These are phyloP conservation scores for Bombus polaris DNA, from an alignment of 1,140 invertebrate species.

Conservation along the genomic window DNA sequence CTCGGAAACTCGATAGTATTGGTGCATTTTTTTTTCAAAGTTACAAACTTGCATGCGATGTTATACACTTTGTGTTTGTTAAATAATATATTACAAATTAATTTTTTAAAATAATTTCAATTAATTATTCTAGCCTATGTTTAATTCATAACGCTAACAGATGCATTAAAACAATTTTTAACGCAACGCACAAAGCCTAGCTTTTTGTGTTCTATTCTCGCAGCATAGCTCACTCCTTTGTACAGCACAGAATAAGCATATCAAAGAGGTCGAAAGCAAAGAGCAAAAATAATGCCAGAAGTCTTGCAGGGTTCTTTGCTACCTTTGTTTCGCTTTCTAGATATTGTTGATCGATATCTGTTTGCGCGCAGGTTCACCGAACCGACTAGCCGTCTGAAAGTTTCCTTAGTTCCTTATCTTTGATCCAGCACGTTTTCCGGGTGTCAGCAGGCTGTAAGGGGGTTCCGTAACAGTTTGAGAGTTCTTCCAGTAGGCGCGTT, in stretches of 20 bases:
- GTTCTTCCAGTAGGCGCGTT: conserved; percentile 11
- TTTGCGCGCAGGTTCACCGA: conserved; percentile 6
- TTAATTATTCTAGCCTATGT: not conserved
- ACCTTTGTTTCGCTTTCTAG: conserved; percentile 8
- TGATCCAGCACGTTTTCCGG: conserved; percentile 46
- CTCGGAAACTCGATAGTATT: too few relatives aligned
- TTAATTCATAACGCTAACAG: not conserved
- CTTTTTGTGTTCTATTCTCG: not conserved
- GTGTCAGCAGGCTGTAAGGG: conserved; percentile 25
- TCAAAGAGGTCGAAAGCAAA: conserved; percentile 1
- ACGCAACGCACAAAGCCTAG: not conserved
- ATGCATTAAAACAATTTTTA: not conserved
- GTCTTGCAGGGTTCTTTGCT: not conserved
- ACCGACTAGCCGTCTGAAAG: conserved; percentile 21
- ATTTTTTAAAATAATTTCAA: too few relatives aligned
- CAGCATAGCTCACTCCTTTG: not conserved
- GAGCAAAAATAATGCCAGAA: not conserved
- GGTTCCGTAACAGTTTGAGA: conserved; percentile 35
- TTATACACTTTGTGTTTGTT: not conserved
- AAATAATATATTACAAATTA: not conserved
- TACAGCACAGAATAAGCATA: not conserved
- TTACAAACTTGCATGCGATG: not conserved
- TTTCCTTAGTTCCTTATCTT: conserved; percentile 57
- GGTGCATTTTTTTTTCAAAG: too few relatives aligned
- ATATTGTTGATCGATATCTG: conserved; percentile 47